A percentile compares a stretch with the other conserved stretches of the same genome.
Evolutionary conservation across 2,888 invertebrate species (phyloP).

Genomic region (Nomada fucata): DNA sequence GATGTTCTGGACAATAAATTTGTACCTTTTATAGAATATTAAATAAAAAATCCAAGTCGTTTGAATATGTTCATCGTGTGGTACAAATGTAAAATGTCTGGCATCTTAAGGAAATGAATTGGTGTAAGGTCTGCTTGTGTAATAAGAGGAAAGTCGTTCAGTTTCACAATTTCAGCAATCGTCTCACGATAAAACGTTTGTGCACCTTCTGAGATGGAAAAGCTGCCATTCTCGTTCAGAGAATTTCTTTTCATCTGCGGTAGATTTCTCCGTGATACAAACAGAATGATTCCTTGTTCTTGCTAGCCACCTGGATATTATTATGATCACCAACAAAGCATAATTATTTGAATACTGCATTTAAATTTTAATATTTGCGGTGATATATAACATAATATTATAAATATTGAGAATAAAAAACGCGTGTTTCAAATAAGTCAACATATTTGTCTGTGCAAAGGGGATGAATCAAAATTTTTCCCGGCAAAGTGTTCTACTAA

Average conservation of each 20-base stretch:
- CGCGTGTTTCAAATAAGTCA: too few species aligned
- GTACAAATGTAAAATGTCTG: not conserved
- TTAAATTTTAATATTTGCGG: not conserved
- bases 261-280: slow-evolving; percentile 23
- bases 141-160: slow-evolving; percentile 44
- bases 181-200: slow-evolving; percentile 53
- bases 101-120: slow-evolving; percentile 8
- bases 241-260: slow-evolving; percentile 39
- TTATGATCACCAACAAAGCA: not conserved
- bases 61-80: too few species aligned
- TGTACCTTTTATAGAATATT: not conserved
- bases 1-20: too few species aligned
- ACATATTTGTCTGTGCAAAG: too few species aligned
- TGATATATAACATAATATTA: too few species aligned
- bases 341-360: not conserved
- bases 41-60: not conserved
- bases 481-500: too few species aligned
- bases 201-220: slow-evolving; percentile 35
- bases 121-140: slow-evolving; percentile 18
- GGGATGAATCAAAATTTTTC: too few species aligned
- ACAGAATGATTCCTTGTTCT: slow-evolving; percentile 10
- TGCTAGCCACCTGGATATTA: not conserved
- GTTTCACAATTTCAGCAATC: slow-evolving; percentile 54
- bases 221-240: slow-evolving; percentile 5
- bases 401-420: too few species aligned